A percentile compares a stretch with the other conserved stretches of the same genome.
Conservation (phyloP, 2,797 vertebrate species). For the Gambelia wislizenii region DNA sequence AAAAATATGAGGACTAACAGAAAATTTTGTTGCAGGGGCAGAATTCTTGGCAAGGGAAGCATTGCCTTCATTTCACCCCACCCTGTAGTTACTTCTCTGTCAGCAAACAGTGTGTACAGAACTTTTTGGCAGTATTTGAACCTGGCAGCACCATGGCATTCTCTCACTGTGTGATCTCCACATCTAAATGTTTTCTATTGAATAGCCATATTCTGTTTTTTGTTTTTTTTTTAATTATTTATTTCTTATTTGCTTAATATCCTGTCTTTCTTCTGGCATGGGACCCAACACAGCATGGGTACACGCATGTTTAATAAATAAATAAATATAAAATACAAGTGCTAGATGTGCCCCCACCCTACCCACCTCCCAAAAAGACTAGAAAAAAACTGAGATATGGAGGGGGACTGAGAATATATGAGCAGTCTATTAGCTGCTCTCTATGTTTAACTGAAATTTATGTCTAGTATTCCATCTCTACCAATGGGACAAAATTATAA, state of each 20-base stretch:
- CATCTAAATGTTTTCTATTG: too few species aligned
- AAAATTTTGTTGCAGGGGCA: too few species aligned
- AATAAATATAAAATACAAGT: neutral
- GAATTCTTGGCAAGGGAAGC: too few species aligned
- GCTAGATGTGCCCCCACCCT: too few species aligned
- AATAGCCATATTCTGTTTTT: neutral
- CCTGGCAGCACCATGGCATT: neutral
- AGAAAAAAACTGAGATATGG: too few species aligned
- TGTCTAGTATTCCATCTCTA: neutral
- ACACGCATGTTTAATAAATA: neutral
- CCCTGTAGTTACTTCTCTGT: too few species aligned
- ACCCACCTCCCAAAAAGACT: too few species aligned
- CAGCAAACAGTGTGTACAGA: neutral
- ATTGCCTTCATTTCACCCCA: too few species aligned
- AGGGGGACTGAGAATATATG: too few species aligned
- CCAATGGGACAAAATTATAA: neutral
- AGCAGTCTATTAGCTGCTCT: neutral
- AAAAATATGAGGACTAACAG: too few species aligned
- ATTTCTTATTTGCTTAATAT: too few species aligned
- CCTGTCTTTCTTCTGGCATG: neutral
- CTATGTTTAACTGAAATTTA: neutral
- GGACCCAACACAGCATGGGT: neutral
- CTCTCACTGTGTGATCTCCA: neutral
- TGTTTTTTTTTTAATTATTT: neutral
- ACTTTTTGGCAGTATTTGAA: neutral